phyloP scores from a whole-genome alignment of 2,888 invertebrate species.

The Pheosia tremula region DNA sequence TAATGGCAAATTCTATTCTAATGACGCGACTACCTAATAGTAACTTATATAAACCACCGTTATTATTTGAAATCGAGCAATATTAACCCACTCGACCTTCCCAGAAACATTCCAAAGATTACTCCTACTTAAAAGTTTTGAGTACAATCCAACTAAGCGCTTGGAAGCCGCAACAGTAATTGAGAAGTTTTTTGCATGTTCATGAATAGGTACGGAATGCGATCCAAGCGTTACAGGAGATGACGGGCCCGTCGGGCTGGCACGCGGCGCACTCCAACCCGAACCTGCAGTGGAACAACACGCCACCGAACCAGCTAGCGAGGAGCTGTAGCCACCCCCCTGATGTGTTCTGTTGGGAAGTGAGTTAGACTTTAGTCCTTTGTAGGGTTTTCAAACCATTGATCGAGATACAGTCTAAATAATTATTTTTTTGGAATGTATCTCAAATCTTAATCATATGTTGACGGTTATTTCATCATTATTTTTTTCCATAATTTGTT shows the following conservation, averaged over 20 bases:
- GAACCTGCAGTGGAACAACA: conserved; percentile 86
- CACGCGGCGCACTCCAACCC: conserved; percentile 94
- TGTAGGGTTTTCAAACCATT: no score
- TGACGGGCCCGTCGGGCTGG: conserved; percentile 88
- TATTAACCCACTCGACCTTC: conserved; percentile 8
- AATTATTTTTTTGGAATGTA: no score
- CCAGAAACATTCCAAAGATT: conserved; percentile 8
- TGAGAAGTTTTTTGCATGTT: conserved; percentile 6
- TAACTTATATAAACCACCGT: not conserved
- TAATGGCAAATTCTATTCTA: conserved; percentile 25
- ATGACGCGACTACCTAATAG: conserved; percentile 7
- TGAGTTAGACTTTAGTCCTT: not conserved
- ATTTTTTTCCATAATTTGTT: not conserved
- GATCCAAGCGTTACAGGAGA: conserved; percentile 92
- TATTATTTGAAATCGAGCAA: not conserved
- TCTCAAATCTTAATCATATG: no score
- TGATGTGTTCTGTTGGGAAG: conserved; percentile 91
- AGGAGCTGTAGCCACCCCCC: conserved; percentile 94
- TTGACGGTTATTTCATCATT: no score
- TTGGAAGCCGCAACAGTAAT: conserved; percentile 5
- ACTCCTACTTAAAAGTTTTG: conserved; percentile 13
- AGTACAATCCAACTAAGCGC: conserved; percentile 13
- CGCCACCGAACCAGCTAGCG: conserved; percentile 85
- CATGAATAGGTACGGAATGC: conserved; percentile 89
- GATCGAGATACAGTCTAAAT: no score